Percentiles rank a stretch among this genome's conserved stretches.
These are phyloP conservation scores for Lycaon pictus DNA, from an alignment of 2,113 vertebrate species.

Conservation along the genomic window DNA sequence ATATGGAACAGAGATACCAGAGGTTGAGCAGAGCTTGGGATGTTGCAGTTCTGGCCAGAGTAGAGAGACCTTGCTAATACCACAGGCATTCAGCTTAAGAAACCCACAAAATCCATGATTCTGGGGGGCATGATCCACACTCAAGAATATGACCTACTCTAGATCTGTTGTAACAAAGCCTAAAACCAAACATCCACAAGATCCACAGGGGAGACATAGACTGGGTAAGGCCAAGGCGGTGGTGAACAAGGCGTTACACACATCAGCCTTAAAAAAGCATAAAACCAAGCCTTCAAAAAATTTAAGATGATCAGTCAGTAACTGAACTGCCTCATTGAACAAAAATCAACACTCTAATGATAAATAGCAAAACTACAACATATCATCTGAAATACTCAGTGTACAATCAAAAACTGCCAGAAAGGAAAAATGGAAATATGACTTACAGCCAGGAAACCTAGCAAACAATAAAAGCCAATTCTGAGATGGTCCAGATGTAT, in stretches of 20 bases:
- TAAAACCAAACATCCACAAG: background rate
- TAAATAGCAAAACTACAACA: background rate
- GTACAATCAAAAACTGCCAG: background rate
- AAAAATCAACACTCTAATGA: background rate
- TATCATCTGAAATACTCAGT: background rate
- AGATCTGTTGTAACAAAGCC: background rate
- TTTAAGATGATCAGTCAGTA: background rate
- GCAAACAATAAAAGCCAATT: background rate
- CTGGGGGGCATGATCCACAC: background rate
- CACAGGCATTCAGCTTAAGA: background rate
- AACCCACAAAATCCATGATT: background rate
- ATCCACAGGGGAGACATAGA: background rate
- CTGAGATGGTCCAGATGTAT: background rate
- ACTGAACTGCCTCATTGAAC: background rate
- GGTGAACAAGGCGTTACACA: background rate
- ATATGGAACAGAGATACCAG: background rate
- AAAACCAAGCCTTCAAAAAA: background rate
- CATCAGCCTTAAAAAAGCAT: background rate
- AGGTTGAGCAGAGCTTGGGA: background rate
- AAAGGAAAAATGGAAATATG: background rate
- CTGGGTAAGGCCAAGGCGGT: too few species aligned
- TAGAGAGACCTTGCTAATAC: background rate
- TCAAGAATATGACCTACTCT: background rate
- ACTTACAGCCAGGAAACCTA: background rate
- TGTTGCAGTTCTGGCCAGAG: background rate